Evolutionary conservation across 2,113 vertebrate species (phyloP).

Genomic region (Campylomormyrus tamandua): DNA sequence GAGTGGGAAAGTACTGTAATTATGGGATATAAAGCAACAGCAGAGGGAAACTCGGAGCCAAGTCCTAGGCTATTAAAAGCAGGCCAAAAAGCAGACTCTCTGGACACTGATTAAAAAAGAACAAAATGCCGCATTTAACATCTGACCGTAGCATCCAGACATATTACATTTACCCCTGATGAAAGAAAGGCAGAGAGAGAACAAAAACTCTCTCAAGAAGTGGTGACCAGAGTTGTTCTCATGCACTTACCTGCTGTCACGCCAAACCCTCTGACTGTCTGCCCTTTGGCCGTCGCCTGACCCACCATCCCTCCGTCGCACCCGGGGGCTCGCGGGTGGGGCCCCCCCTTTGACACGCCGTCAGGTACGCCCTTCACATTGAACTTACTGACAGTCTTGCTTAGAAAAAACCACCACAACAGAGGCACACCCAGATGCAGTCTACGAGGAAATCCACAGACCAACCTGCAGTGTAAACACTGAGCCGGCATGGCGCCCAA

Average conservation of each 20-base stretch:
- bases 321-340: neutral
- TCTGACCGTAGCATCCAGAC: slow-evolving; percentile 45
- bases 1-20: slow-evolving; percentile 36
- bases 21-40: slow-evolving; percentile 25
- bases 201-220: slow-evolving; percentile 17
- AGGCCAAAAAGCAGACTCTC: slow-evolving; percentile 53
- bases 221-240: slow-evolving; percentile 39
- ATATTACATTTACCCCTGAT: slow-evolving; percentile 42
- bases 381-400: neutral
- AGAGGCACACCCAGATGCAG: neutral
- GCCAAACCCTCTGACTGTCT: slow-evolving; percentile 38
- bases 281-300: slow-evolving; percentile 43
- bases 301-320: slow-evolving; percentile 36
- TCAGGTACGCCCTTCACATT: neutral
- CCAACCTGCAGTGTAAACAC: neutral
- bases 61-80: slow-evolving; percentile 30
- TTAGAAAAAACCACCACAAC: neutral
- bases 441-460: neutral
- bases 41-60: slow-evolving; percentile 37
- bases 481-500: neutral
- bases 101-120: slow-evolving; percentile 46
- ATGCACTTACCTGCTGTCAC: slow-evolving; percentile 37
- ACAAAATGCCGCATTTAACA: slow-evolving; percentile 47
- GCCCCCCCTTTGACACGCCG: neutral
- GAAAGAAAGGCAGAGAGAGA: neutral